Base-by-base conservation (phyloP, 2,113 vertebrate species). In the Piprites chloris region DNA sequence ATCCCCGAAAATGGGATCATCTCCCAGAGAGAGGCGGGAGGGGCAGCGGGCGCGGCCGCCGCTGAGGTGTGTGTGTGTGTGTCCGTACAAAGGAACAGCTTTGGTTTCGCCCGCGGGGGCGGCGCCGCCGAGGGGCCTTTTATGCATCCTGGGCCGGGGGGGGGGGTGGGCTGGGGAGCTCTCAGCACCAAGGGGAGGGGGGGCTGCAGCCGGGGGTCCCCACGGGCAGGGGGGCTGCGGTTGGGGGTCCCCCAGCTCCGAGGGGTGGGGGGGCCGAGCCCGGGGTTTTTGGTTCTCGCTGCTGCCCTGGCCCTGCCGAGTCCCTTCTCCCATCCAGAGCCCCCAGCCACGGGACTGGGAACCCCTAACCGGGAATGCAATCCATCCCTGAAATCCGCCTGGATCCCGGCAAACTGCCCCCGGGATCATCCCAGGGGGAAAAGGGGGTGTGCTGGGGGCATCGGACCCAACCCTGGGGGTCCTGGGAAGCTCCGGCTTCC, bases 71-170 rank as follows among this genome's bases (percentile, higher is more conserved):
- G 66, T 88, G 76, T 52, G 66, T 88, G 94, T 92, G 87, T 78
- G 96, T 97, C 96, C 80, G 67, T 97, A 98, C 95, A 97, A 95
- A 84, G 91, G 97, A 97, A 96, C 97, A 97, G 95, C 96, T 98
- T 98, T 98, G 98, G 98, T 98, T 98, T 98, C 86, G 87, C 90
- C 95, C 96, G 95, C 94, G 91, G 96, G 94, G 88, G 62, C 41
- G 37, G n/a, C n/a, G n/a, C n/a, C 62, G 13, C 30, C 20, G 30
- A 22, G 63, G 63, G 94, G 95, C 93, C 97, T 35, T 69, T 78
- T 62, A 78, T 87, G 85, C 65, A 22, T 47, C 85, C 85, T 79
- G 85, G 84, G 84, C 84, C 72, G 26, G 62, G 75, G 63, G 6
- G 12, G 39, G n/a, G 41, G 12, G 10, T 6, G 52, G 28, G 52